These are phyloP conservation scores for Mormyrops attenuatus DNA, from an alignment of 2,797 vertebrate genomes.

Conservation along the genomic window DNA sequence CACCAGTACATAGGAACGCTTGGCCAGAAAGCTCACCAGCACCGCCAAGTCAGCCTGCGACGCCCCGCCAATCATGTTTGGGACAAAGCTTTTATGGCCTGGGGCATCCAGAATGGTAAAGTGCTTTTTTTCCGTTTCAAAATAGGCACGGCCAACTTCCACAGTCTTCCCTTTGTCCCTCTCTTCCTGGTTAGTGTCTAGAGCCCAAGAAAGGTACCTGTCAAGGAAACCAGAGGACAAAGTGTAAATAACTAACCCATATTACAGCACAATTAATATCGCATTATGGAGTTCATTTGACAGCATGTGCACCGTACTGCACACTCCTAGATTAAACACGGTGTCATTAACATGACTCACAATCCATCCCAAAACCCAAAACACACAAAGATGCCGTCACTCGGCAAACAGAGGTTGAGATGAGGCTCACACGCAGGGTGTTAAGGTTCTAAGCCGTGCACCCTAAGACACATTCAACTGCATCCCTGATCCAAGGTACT, in stretches of 20 bases:
- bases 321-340: neutral
- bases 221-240: neutral
- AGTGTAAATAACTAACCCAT: neutral
- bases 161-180: constrained; percentile 98
- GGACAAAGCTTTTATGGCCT: constrained; percentile 98
- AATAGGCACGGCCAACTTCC: constrained; percentile 95
- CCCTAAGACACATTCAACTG: neutral
- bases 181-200: constrained; percentile 99
- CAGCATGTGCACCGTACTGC: neutral
- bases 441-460: neutral
- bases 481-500: neutral
- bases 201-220: constrained; percentile 98
- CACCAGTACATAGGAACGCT: neutral
- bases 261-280: neutral
- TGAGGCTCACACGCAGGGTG: neutral
- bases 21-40: constrained; percentile 68
- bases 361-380: neutral
- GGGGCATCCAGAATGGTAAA: constrained; percentile 98
- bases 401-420: neutral
- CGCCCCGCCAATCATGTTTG: constrained; percentile 98
- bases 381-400: neutral
- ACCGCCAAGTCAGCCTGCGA: constrained; percentile 97
- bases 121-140: constrained; percentile 97
- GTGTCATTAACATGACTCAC: neutral
- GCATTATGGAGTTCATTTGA: neutral